Conservation (phyloP, 2,888 invertebrate species). For the Xestia c-nigrum region DNA sequence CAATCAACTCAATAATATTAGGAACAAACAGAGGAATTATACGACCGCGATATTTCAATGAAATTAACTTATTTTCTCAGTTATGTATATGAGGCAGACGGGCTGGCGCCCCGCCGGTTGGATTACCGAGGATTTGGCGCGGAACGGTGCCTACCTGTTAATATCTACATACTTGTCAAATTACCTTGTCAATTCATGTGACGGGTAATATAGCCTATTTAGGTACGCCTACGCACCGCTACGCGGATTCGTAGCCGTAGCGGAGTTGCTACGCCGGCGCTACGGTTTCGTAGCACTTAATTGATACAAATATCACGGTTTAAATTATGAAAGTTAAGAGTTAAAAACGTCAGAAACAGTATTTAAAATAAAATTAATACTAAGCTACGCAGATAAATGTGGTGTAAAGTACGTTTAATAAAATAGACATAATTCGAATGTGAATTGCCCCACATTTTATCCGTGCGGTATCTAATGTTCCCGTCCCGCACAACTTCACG, state of each 20-base stretch:
- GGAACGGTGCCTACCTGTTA: constrained; percentile 59
- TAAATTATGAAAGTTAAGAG: background rate
- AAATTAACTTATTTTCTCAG: constrained; percentile 82
- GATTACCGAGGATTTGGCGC: constrained; percentile 65
- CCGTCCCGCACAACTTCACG: constrained; percentile 60
- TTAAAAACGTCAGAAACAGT: constrained; percentile 4
- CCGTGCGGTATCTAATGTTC: constrained; percentile 63
- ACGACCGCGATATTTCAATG: constrained; percentile 79
- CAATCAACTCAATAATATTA: constrained; percentile 64
- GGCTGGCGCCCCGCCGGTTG: constrained; percentile 75
- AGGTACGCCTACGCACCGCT: constrained; percentile 54
- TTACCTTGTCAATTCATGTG: constrained; percentile 66
- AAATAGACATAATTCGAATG: constrained; percentile 62
- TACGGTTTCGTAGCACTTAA: constrained; percentile 62
- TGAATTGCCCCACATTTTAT: constrained; percentile 62
- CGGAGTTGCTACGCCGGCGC: constrained; percentile 60
- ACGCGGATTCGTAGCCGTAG: constrained; percentile 50
- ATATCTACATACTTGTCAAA: constrained; percentile 68
- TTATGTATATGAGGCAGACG: constrained; percentile 81
- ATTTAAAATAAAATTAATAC: constrained; percentile 40
- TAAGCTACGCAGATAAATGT: constrained; percentile 45
- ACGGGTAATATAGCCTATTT: constrained; percentile 59
- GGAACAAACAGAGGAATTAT: constrained; percentile 71
- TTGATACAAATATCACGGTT: background rate
- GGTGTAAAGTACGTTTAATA: constrained; percentile 55